A percentile compares a stretch with the other conserved stretches of the same genome.
Evolutionary conservation across 2,113 vertebrate species (phyloP).

Genomic region (Todiramphus saurophagus): DNA sequence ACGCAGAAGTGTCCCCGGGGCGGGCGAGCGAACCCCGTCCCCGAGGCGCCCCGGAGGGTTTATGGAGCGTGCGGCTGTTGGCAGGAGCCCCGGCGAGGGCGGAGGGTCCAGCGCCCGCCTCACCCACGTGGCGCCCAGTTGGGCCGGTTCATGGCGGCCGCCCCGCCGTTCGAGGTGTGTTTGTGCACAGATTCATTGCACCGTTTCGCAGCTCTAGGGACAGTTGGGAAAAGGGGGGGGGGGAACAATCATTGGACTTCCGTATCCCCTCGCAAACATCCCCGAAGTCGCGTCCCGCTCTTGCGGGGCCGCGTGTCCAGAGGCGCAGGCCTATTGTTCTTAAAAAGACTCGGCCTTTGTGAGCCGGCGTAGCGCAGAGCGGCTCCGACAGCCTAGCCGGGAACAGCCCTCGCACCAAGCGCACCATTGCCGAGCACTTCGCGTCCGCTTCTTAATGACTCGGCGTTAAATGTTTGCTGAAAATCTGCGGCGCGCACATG

Average conservation of each 20-base stretch:
- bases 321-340: slow-evolving; percentile 34
- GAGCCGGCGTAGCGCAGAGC: neutral
- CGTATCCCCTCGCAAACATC: neutral
- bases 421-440: neutral
- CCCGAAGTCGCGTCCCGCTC: neutral
- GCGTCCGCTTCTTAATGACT: neutral
- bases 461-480: neutral
- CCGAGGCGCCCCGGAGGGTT: too few relatives aligned
- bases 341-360: slow-evolving; percentile 15
- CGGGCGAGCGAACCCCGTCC: too few relatives aligned
- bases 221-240: neutral
- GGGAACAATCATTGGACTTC: too few relatives aligned
- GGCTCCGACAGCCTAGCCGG: slow-evolving; percentile 19
- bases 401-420: neutral
- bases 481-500: neutral
- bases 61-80: too few relatives aligned
- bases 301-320: neutral
- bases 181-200: neutral
- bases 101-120: neutral
- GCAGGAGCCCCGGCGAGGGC: too few relatives aligned
- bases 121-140: too few relatives aligned
- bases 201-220: neutral
- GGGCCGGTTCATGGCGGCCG: neutral
- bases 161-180: neutral
- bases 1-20: neutral